phyloP scores from a whole-genome alignment of 2,888 invertebrate genomes.

The Palloptera scutellata region DNA sequence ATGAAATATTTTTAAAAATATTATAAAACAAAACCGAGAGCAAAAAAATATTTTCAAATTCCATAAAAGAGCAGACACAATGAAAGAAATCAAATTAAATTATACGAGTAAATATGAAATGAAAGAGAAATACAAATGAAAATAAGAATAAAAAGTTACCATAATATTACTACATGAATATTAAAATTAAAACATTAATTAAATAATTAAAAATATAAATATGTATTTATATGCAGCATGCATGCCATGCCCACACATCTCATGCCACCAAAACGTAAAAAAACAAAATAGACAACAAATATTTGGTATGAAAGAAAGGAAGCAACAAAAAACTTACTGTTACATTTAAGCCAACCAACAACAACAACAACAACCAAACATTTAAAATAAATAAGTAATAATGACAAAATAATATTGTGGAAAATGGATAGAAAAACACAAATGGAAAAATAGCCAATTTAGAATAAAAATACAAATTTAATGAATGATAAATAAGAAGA shows the following conservation, averaged over 20 bases:
- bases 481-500: slow-evolving; percentile 38
- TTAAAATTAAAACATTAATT: not conserved
- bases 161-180: slow-evolving; percentile 13
- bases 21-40: slow-evolving; percentile 26
- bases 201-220: not conserved
- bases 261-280: too few relatives aligned
- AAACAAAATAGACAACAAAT: too few relatives aligned
- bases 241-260: not conserved
- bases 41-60: slow-evolving; percentile 30
- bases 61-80: slow-evolving; percentile 15
- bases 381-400: slow-evolving; percentile 11
- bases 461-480: slow-evolving; percentile 28
- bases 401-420: slow-evolving; percentile 11
- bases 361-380: slow-evolving; percentile 9
- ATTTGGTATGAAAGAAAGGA: not conserved
- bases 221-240: not conserved
- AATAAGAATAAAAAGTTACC: slow-evolving; percentile 23
- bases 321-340: slow-evolving; percentile 15
- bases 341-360: slow-evolving; percentile 24
- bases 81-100: not conserved
- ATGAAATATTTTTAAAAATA: slow-evolving; percentile 16
- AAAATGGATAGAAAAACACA: slow-evolving; percentile 29
- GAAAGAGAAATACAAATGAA: slow-evolving; percentile 11
- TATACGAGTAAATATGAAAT: too few relatives aligned
- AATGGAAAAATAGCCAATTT: slow-evolving; percentile 38